Conservation (phyloP, 2,113 vertebrate genomes). For the Picathartes gymnocephalus region DNA sequence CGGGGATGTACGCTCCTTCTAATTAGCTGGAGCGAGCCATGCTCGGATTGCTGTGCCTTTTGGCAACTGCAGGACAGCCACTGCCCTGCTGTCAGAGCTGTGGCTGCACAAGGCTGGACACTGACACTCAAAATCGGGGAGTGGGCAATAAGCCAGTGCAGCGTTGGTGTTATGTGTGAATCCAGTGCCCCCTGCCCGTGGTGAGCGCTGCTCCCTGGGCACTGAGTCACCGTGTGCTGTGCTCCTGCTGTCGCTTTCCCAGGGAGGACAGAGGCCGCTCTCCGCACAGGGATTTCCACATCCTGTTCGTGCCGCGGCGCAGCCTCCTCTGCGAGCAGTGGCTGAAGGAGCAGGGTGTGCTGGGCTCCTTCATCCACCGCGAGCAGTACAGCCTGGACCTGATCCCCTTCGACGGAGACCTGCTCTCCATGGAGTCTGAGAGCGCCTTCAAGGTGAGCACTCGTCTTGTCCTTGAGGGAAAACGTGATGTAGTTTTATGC, state of each 20-base stretch:
- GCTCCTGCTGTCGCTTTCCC: background rate
- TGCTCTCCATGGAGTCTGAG: slow-evolving; percentile 97
- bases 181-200: background rate
- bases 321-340: slow-evolving; percentile 94
- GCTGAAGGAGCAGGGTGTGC: slow-evolving; percentile 89
- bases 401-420: slow-evolving; percentile 93
- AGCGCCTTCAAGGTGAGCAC: slow-evolving; percentile 84
- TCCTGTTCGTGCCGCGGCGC: slow-evolving; percentile 92
- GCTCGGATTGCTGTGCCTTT: background rate
- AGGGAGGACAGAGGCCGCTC: slow-evolving; percentile 89
- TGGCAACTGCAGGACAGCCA: background rate
- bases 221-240: background rate
- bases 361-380: slow-evolving; percentile 87
- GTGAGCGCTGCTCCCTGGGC: background rate
- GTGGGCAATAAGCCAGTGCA: fast-evolving
- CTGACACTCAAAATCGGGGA: too few species aligned
- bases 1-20: fast-evolving
- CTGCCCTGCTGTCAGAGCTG: background rate
- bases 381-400: slow-evolving; percentile 95
- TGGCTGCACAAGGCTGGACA: background rate
- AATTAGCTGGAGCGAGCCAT: fast-evolving
- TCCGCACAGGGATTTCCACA: slow-evolving; percentile 86
- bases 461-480: fast-evolving
- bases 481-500: fast-evolving
- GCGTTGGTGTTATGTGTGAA: fast-evolving